Conservation (phyloP, 35 echinoderm and acorn worm species). For the Lytechinus variegatus region DNA sequence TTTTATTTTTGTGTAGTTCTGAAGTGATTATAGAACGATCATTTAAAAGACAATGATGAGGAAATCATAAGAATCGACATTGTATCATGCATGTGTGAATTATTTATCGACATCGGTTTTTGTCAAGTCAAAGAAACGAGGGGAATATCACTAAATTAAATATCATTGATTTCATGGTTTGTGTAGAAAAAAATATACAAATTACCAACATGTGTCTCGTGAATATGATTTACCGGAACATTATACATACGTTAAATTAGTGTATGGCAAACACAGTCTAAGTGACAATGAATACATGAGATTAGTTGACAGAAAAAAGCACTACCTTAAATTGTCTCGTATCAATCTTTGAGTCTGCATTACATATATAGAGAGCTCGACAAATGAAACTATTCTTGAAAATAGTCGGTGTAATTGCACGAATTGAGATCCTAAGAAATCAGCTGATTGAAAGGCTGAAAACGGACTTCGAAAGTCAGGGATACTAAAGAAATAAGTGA, state of each 20-base stretch:
- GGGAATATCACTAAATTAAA: too few relatives aligned
- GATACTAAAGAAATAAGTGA: slow-evolving; percentile 2
- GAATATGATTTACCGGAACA: neutral
- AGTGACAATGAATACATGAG: neutral
- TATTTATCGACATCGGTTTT: too few relatives aligned
- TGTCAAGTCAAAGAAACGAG: too few relatives aligned
- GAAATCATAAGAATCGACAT: too few relatives aligned
- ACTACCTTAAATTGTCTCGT: neutral
- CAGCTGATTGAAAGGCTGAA: neutral
- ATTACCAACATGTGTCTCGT: neutral
- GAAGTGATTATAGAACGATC: too few relatives aligned
- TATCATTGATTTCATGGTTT: too few relatives aligned
- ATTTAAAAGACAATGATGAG: too few relatives aligned
- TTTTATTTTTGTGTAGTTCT: too few relatives aligned
- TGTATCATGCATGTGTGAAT: too few relatives aligned
- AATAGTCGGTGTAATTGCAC: neutral
- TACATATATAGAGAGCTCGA: neutral
- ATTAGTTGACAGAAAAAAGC: neutral
- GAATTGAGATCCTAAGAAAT: neutral
- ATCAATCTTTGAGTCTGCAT: neutral
- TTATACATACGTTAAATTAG: neutral
- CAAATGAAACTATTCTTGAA: neutral
- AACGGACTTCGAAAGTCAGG: neutral
- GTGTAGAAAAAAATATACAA: too few relatives aligned
- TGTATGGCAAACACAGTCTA: neutral